These are phyloP conservation scores for Pristis pectinata DNA, from an alignment of 2,797 vertebrate species.

Conservation along the genomic window DNA sequence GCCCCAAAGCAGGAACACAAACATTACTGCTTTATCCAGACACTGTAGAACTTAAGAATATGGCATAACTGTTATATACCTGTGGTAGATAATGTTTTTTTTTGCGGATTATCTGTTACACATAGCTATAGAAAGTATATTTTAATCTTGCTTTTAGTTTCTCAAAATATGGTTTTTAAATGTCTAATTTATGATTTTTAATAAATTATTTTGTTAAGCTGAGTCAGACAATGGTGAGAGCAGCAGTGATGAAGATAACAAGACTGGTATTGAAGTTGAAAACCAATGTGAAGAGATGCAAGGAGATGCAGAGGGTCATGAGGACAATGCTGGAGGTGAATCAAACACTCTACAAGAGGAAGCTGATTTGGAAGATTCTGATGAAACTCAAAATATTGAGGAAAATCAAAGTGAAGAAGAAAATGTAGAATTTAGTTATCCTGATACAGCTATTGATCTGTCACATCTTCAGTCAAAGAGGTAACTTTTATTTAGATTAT, in stretches of 20 bases:
- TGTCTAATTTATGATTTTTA: accelerated
- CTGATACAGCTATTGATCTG: slow-evolving; percentile 84
- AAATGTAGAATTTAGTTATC: slow-evolving; percentile 61
- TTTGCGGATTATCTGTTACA: neutral
- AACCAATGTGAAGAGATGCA: neutral
- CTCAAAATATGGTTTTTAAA: accelerated
- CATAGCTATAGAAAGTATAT: neutral
- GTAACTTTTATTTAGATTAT: slow-evolving; percentile 50
- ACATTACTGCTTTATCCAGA: neutral
- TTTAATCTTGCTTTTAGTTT: neutral
- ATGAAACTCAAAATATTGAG: slow-evolving; percentile 48
- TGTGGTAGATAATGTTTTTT: neutral
- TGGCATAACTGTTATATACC: neutral
- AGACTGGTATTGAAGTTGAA: slow-evolving; percentile 40
- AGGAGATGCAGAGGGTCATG: slow-evolving; percentile 17
- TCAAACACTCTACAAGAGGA: slow-evolving; percentile 50
- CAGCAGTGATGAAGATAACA: slow-evolving; percentile 57
- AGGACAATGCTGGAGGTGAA: slow-evolving; percentile 41
- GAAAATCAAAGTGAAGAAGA: slow-evolving; percentile 38
- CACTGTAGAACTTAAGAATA: neutral
- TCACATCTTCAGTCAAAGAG: slow-evolving; percentile 81
- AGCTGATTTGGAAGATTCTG: slow-evolving; percentile 42
- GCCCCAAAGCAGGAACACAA: neutral
- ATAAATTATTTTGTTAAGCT: neutral
- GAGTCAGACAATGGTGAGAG: slow-evolving; percentile 56